Base-by-base conservation (phyloP, 2,888 invertebrate genomes). In the Agrochola litura region DNA sequence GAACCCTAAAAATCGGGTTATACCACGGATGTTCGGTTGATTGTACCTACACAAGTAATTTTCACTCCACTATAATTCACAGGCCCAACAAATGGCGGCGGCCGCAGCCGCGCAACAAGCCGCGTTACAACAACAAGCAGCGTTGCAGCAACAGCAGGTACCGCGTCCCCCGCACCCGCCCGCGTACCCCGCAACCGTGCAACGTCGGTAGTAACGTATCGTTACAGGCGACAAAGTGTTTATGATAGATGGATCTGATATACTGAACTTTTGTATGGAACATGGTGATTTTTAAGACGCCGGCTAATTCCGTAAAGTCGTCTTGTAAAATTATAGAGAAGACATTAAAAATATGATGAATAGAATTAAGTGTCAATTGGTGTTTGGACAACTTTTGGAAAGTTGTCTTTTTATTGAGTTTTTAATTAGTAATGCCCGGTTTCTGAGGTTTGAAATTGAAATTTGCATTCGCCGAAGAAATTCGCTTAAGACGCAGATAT, bases 91-190 rank as follows among this genome's bases (percentile, higher is more conserved):
- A 82, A 95, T 97, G 91, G 97, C 96, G 9, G 97, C 97, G 75
- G 95, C 97, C 1, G 95, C 97, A 6, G 97, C 97, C 84, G 96
- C 97, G 86, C 97, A 97, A 88, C 97, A 97, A 89, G 97, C 97
- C 68, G 97, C 97, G 78, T 92, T 97, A 86, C 97, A 97, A 90
- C 97, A 98, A 88, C 97, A 97, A 77, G 96, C 96, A 56, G 96
- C 96, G 76, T 91, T 97, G 91, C 97, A 97, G 87, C 97, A 97
- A 92, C 97, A 98, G 93, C 98, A 97, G 97, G 97, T 97, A 97
- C 97, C 97, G 63, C 95, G 96, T 43, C 95, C 95, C 83, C 93
- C 93, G 86, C 95, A 92, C 88, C 96, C 96, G 82, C 96, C 96
- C 85, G 96, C 96, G 2, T 96, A 96, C 93, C 95, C 96, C 90